Percentiles rank a stretch among this genome's conserved stretches.
These are phyloP conservation scores for Microchrysa polita DNA, from an alignment of 2,888 invertebrate species.

Conservation along the genomic window DNA sequence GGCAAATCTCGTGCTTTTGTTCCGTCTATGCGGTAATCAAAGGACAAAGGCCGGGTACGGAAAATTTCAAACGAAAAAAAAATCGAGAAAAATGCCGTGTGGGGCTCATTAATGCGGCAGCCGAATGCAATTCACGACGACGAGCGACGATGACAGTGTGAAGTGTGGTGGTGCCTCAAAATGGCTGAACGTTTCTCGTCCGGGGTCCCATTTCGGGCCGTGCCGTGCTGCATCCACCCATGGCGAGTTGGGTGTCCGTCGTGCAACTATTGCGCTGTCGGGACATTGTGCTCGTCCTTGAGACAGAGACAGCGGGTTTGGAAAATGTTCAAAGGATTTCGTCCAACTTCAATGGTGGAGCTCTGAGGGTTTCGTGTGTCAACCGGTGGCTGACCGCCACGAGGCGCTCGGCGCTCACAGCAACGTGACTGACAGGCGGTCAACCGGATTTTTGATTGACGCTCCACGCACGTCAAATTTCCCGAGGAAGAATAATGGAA, in stretches of 20 bases:
- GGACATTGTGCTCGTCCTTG: conserved; percentile 23
- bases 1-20: conserved; percentile 25
- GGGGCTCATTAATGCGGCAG: not conserved
- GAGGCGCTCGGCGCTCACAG: too few relatives aligned
- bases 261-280: conserved; percentile 35
- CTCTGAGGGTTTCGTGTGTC: too few relatives aligned
- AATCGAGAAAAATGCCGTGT: conserved; percentile 3
- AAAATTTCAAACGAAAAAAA: not conserved
- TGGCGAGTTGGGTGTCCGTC: not conserved
- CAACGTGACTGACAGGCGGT: too few relatives aligned
- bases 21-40: not conserved
- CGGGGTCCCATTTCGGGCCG: conserved; percentile 9
- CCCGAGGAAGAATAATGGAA: too few relatives aligned
- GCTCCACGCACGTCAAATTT: too few relatives aligned
- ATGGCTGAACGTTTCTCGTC: conserved; percentile 33
- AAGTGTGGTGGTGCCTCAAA: conserved; percentile 15
- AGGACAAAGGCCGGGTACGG: not conserved
- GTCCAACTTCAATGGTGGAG: too few relatives aligned
- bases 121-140: not conserved
- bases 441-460: too few relatives aligned
- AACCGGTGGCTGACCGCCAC: too few relatives aligned
- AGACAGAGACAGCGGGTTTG: not conserved
- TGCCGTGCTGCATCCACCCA: not conserved
- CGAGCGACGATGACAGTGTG: too few relatives aligned
- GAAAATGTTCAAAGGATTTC: conserved; percentile 1